Evolutionary conservation across 2,888 invertebrate genomes (phyloP).

Genomic region (Cyaniris semiargus): DNA sequence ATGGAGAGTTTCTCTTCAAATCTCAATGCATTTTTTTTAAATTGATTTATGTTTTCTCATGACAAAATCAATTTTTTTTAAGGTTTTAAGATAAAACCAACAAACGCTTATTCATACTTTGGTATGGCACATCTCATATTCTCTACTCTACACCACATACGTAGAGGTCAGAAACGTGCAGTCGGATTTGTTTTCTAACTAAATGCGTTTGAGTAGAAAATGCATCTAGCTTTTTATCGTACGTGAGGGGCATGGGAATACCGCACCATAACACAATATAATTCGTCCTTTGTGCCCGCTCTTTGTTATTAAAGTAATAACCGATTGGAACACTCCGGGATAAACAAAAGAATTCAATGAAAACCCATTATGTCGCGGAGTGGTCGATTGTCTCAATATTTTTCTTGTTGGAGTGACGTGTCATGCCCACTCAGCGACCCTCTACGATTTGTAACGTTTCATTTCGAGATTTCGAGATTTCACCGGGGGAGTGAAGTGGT

Average conservation of each 20-base stretch:
- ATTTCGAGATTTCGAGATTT: conserved; percentile 26
- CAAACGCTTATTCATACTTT: background rate
- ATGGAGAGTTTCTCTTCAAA: too few relatives aligned
- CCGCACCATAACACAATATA: conserved; percentile 51
- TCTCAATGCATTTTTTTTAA: background rate
- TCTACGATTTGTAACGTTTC: conserved; percentile 2
- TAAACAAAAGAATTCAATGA: conserved; percentile 81
- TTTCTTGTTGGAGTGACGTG: conserved; percentile 77
- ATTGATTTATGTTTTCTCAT: background rate
- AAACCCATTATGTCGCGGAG: conserved; percentile 78
- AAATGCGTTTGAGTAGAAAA: conserved; percentile 42
- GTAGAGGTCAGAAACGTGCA: conserved; percentile 38
- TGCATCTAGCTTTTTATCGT: conserved; percentile 45
- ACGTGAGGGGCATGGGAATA: conserved; percentile 75
- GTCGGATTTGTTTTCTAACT: conserved; percentile 44
- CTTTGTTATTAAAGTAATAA: conserved; percentile 81
- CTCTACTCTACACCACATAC: conserved; percentile 1
- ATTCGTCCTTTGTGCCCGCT: conserved; percentile 74
- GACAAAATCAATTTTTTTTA: background rate
- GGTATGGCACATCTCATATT: background rate
- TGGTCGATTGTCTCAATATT: conserved; percentile 78
- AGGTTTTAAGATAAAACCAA: too few relatives aligned
- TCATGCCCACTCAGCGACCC: conserved; percentile 64
- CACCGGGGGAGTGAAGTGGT: conserved; percentile 27
- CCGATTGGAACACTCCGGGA: conserved; percentile 80